Evolutionary conservation across 1,140 invertebrate species (phyloP).

Genomic region (Nixonia krombeini): DNA sequence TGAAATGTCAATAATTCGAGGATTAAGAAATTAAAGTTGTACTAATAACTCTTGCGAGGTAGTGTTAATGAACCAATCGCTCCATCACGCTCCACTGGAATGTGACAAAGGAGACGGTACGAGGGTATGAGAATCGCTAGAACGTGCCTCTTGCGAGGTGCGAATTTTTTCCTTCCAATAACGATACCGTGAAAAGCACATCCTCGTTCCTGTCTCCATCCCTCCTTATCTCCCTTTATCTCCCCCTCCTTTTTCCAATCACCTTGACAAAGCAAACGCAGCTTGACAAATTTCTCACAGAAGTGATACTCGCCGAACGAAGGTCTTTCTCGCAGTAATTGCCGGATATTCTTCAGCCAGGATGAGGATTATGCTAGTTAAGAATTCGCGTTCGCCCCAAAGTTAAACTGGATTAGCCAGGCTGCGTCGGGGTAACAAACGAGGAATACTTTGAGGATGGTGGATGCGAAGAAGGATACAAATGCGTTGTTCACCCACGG

Average conservation of each 20-base stretch:
- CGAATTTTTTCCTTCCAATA: not conserved
- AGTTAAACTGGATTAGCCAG: constrained; percentile 49
- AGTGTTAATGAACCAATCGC: no score
- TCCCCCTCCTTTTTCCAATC: no score
- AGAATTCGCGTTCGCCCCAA: constrained; percentile 36
- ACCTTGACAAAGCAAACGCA: constrained; percentile 12
- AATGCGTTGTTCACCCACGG: not conserved
- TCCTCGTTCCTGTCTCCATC: no score
- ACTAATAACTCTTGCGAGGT: not conserved
- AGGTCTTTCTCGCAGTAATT: constrained; percentile 43
- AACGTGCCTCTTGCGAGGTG: not conserved
- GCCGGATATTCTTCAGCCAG: constrained; percentile 42
- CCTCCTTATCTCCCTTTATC: no score
- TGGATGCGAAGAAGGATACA: constrained; percentile 16
- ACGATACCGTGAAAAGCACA: not conserved
- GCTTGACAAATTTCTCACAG: constrained; percentile 25
- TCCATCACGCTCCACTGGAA: no score
- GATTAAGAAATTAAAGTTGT: no score
- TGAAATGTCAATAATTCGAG: no score
- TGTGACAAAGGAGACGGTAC: not conserved
- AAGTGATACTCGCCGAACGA: constrained; percentile 19
- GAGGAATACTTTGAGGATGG: constrained; percentile 21
- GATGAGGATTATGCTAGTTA: constrained; percentile 50
- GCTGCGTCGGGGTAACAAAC: constrained; percentile 35
- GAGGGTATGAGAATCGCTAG: not conserved